Conservation (phyloP, 37 sponge, comb jelly and placozoan species). For the Theonella swinhoei region DNA sequence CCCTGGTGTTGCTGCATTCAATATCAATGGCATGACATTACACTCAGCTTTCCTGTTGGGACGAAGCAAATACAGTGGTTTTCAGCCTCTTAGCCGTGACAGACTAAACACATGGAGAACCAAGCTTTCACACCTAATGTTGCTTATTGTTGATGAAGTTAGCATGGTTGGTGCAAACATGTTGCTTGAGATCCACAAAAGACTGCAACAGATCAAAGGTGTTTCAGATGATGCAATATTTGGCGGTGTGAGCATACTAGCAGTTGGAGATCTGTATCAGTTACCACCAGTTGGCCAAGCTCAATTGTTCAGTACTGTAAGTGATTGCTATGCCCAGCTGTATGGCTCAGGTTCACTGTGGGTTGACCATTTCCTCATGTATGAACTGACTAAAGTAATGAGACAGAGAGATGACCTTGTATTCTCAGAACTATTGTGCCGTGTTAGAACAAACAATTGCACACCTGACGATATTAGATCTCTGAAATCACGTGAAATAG, state of each 20-base stretch:
- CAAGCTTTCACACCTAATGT: constrained; percentile 9
- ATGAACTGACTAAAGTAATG: constrained; percentile 41
- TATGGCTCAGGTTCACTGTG: constrained; percentile 34
- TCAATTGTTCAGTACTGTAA: not conserved
- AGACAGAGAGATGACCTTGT: constrained; percentile 23
- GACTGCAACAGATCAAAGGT: constrained; percentile 36
- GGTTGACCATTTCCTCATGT: constrained; percentile 34
- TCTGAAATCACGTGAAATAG: constrained; percentile 11
- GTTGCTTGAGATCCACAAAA: constrained; percentile 32
- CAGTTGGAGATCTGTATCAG: constrained; percentile 54
- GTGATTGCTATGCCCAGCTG: constrained; percentile 15
- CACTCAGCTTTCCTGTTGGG: constrained; percentile 40
- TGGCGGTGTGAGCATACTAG: constrained; percentile 32
- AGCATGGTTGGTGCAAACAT: constrained; percentile 51
- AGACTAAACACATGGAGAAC: constrained; percentile 18
- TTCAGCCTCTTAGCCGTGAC: constrained; percentile 20
- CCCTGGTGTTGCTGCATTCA: constrained; percentile 60
- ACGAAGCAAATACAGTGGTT: not conserved
- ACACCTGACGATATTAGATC: constrained; percentile 17
- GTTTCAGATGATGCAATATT: constrained; percentile 7
- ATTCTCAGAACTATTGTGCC: constrained; percentile 32
- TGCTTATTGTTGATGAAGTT: constrained; percentile 66
- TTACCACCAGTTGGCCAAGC: constrained; percentile 9
- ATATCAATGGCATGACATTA: constrained; percentile 47
- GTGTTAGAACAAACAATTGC: constrained; percentile 25